These are phyloP conservation scores for Leucopternis melanops DNA, from an alignment of 2,113 vertebrate species.

Conservation along the genomic window DNA sequence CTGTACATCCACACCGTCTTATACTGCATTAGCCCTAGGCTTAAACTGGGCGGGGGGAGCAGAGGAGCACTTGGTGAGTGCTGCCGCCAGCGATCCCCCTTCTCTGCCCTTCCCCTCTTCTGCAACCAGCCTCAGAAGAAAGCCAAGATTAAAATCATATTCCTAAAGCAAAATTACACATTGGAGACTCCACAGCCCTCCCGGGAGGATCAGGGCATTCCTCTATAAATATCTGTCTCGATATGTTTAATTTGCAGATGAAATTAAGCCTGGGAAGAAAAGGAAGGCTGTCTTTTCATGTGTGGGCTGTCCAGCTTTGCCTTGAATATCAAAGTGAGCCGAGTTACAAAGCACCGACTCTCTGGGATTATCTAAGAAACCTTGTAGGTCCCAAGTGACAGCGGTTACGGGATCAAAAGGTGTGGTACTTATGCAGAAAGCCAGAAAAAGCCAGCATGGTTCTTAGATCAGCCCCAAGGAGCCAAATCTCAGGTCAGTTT, in stretches of 20 bases:
- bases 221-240: constrained; percentile 1
- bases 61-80: rapidly evolving
- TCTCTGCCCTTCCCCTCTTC: not conserved
- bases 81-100: not conserved
- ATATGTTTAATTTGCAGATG: constrained; percentile 59
- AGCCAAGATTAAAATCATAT: not conserved
- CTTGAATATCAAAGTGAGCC: constrained; percentile 47
- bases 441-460: not conserved
- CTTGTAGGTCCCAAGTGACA: constrained; percentile 23
- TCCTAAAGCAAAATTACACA: constrained; percentile 41
- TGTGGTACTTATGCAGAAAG: constrained; percentile 3
- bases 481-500: not conserved
- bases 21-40: not conserved
- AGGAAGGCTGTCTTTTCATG: constrained; percentile 44
- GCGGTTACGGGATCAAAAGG: constrained; percentile 10
- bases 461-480: not conserved
- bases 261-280: constrained; percentile 59
- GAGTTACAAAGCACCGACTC: not conserved
- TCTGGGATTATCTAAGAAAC: constrained; percentile 20
- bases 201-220: not conserved
- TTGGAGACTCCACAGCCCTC: not conserved
- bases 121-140: not conserved
- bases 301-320: constrained; percentile 35
- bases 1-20: rapidly evolving
- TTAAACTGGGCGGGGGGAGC: not conserved